phyloP scores from a whole-genome alignment of 2,797 vertebrate species.

The Clarias platycephalus region DNA sequence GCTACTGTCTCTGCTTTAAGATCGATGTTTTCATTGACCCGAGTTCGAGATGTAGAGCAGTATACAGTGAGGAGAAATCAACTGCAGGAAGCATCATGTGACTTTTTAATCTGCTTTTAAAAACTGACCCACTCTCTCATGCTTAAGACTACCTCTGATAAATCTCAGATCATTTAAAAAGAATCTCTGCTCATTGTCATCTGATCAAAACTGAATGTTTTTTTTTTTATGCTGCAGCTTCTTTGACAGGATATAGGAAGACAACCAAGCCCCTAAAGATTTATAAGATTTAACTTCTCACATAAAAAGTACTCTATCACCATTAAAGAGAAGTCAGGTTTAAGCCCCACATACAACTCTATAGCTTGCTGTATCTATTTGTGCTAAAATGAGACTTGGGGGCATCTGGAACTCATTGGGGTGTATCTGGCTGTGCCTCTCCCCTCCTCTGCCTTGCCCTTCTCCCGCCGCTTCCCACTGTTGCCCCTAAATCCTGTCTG shows the following conservation, averaged over 20 bases:
- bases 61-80: slow-evolving; percentile 28
- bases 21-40: slow-evolving; percentile 42
- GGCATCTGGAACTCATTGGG: slow-evolving; percentile 91
- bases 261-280: slow-evolving; percentile 56
- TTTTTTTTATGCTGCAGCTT: slow-evolving; percentile 42
- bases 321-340: slow-evolving; percentile 72
- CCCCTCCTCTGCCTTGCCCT: slow-evolving; percentile 73
- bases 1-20: slow-evolving; percentile 31
- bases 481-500: slow-evolving; percentile 80
- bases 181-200: slow-evolving; percentile 60
- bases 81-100: slow-evolving; percentile 54
- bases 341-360: slow-evolving; percentile 65
- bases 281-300: slow-evolving; percentile 76
- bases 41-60: slow-evolving; percentile 33
- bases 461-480: slow-evolving; percentile 77
- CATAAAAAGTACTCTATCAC: slow-evolving; percentile 75
- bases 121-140: slow-evolving; percentile 39
- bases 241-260: slow-evolving; percentile 59
- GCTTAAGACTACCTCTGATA: slow-evolving; percentile 55
- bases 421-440: slow-evolving; percentile 76
- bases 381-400: slow-evolving; percentile 65
- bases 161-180: slow-evolving; percentile 57
- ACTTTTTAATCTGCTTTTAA: slow-evolving; percentile 58
- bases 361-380: slow-evolving; percentile 64
- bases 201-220: slow-evolving; percentile 53